phyloP scores from a whole-genome alignment of 2,888 invertebrate species.

The Nudaria mundana region DNA sequence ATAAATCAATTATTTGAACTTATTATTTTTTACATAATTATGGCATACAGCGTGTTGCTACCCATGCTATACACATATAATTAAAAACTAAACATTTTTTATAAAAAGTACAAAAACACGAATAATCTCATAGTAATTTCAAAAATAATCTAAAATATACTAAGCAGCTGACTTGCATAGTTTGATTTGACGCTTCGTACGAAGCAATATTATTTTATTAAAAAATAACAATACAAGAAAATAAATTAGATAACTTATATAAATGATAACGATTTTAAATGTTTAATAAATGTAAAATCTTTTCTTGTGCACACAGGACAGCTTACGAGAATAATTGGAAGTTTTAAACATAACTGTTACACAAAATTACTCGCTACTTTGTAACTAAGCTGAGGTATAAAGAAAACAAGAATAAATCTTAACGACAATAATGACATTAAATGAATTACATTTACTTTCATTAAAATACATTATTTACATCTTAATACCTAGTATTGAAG shows the following conservation, averaged over 20 bases:
- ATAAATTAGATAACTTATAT: constrained; percentile 57
- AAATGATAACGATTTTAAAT: constrained; percentile 47
- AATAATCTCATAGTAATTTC: constrained; percentile 79
- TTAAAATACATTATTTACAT: constrained; percentile 69
- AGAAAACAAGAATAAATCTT: constrained; percentile 55
- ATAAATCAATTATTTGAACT: constrained; percentile 58
- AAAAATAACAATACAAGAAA: constrained; percentile 46
- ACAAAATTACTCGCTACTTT: constrained; percentile 39
- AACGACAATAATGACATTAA: constrained; percentile 60
- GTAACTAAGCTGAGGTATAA: constrained; percentile 67
- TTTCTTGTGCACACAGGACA: constrained; percentile 62
- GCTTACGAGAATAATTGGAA: constrained; percentile 38
- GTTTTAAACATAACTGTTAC: constrained; percentile 32
- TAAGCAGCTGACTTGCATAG: constrained; percentile 46
- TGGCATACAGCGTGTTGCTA: constrained; percentile 42
- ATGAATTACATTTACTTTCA: constrained; percentile 56
- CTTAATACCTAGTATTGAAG: constrained; percentile 53
- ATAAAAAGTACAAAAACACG: constrained; percentile 69
- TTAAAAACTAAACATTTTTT: constrained; percentile 55
- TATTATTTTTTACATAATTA: constrained; percentile 52
- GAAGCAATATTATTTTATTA: constrained; percentile 45
- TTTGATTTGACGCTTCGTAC: constrained; percentile 25
- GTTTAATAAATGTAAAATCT: constrained; percentile 37
- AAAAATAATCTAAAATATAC: constrained; percentile 55
- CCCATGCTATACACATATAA: constrained; percentile 36